phyloP scores from a whole-genome alignment of 2,888 invertebrate species.

The Cynaeus angustus region DNA sequence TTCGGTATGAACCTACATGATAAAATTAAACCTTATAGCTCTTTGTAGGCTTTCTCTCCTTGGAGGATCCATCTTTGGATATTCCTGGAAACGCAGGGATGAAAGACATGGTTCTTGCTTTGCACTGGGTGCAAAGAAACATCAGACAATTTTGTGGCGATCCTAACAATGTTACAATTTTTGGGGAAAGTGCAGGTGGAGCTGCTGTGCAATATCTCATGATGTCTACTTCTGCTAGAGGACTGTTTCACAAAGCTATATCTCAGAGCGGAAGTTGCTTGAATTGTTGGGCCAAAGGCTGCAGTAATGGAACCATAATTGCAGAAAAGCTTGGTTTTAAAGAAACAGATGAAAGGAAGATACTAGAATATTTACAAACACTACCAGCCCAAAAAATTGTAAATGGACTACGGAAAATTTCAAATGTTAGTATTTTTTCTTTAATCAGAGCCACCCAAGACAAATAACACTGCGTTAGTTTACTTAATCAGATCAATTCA shows the following conservation, averaged over 20 bases:
- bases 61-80: conserved; percentile 71
- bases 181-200: conserved; percentile 74
- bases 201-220: conserved; percentile 72
- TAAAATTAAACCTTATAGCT: conserved; percentile 15
- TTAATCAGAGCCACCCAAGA: not conserved
- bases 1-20: not conserved
- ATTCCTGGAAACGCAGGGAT: conserved; percentile 75
- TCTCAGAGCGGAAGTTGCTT: conserved; percentile 63
- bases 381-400: conserved; percentile 13
- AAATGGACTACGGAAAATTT: conserved; percentile 21
- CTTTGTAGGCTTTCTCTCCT: conserved; percentile 71
- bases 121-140: conserved; percentile 74
- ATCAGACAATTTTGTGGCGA: conserved; percentile 73
- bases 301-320: conserved; percentile 10
- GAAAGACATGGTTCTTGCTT: conserved; percentile 73
- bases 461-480: too few relatives aligned
- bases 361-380: conserved; percentile 18
- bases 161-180: conserved; percentile 73
- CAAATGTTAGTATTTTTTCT: conserved; percentile 16
- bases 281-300: conserved; percentile 59
- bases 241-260: conserved; percentile 65
- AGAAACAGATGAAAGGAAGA: conserved; percentile 26
- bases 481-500: not conserved
- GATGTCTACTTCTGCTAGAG: conserved; percentile 71
- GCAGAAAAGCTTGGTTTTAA: conserved; percentile 8